Evolutionary conservation across 2,888 invertebrate genomes (phyloP), one percentile per base, ranked within the genome.

Genomic region (Notocelia uddmanniana): DNA sequence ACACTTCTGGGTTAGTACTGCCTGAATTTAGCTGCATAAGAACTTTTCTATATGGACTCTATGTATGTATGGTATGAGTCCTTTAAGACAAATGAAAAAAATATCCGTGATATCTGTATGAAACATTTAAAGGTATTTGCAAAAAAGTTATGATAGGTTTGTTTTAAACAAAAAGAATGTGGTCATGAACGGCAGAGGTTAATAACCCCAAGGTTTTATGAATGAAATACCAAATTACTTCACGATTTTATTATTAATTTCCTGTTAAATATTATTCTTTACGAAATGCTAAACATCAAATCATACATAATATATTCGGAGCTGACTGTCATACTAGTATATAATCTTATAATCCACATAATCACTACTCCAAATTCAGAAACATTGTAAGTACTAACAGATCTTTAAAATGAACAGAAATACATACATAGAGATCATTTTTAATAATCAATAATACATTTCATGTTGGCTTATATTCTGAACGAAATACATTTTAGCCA

Each of bases 211-310:
- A 18, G n/a, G 21, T n/a, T 58, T 19, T 19, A 13, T 21, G n/a
- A 71, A 45, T 71, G 19, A 72, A 72, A 68, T 19, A 74, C 31
- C 18, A 55, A 48, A 52, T 68, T 66, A 58, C 55, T 75, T 74
- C 73, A 72, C 67, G 73, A 71, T 78, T 79, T 76, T 60, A 60
- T 78, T 78, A 81, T 83, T 85, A 79, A 81, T 85, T 82, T 83
- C 75, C 80, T 79, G 78, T 78, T 78, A 85, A 86, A 84, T 83
- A 85, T 83, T 79, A 80, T 81, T 74, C 73, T 83, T 85, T 86
- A 87, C 80, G 83, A 87, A 87, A 87, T 80, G 79, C 84, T 87
- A 86, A 84, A 86, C 87, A 87, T 85, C 84, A 83, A 69, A 85
- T 82, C 80, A 83, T 85, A 86, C 80, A 87, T n/a, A 87, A 84